Base-by-base conservation (phyloP, 2,113 vertebrate species). In the Dasyornis broadbenti region DNA sequence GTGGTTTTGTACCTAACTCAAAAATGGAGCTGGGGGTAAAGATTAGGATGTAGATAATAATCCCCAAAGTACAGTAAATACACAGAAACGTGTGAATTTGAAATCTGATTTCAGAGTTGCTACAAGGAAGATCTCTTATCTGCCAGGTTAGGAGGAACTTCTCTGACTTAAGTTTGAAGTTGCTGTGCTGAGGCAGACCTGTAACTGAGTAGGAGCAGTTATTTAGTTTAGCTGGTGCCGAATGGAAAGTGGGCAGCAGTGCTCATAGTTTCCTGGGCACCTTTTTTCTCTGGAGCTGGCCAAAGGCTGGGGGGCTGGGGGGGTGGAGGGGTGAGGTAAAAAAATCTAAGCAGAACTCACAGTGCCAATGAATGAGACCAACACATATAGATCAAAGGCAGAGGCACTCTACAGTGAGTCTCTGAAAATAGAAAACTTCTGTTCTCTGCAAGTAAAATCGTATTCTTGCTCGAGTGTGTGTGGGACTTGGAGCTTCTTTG, bases 391-490 rank as follows among this genome's bases (percentile, higher is more conserved):
- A 50, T 85, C 28, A 86, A 90, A 93, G 79, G 31, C 57, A 85
- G 70, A 76, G 22, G 12, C 7, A 3, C 39, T 66, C 19, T 27
- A 28, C 37, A 31, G 44, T 33, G 50, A 61, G 42, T 65, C 22
- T 5, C 42, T 53, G 16, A 26, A 49, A 60, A 54, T 3, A 17
- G 26, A 69, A 80, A 93, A 72, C 37, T 28, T 64, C 21, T 26
- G 27, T 76, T 88, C 18, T n/a, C 33, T 65, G 61, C 28, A 24
- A 56, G 49, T 69, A 77, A 19, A 59, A 37, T 28, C 0, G 0
- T n/a, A 15, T 50, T 90, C 31, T 44, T 59, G 9, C 54, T 72
- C 0, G 0, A 50, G 11, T 0, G 1, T 28, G 19, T 15, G 12
- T 11, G 27, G 12, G 5, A 21, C 54, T 65, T 45, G 23, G 42